Evolutionary conservation across 2,113 vertebrate species (phyloP), one percentile per base, ranked within the genome.

Genomic region (Strigops habroptila): DNA sequence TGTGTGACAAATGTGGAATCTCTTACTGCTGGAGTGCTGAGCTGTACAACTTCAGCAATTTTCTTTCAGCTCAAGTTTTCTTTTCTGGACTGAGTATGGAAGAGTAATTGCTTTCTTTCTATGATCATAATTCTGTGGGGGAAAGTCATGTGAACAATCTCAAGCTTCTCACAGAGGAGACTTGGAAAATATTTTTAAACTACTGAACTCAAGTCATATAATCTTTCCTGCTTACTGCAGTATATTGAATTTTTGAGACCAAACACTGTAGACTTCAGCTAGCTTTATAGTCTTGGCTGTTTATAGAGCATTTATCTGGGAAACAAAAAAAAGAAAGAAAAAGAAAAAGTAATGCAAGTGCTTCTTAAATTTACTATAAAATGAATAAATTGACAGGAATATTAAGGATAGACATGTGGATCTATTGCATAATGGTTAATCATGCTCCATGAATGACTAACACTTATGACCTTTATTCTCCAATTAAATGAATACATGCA

Each of bases 101-200:
- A 96, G 67, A 89, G 52, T 79, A 96, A 89, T 91, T 96, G 52
- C 88, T 92, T 90, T 74, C 90, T 86, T 93, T 89, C 86, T 75
- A 6, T 60, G 75, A 52, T 65, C 37, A 33, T 88, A 92, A 95
- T 94, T 96, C 77, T 78, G 52, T 75, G 39, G 44, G 43, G 91
- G 60, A 90, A 93, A 96, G 85, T 78, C 90, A 92, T 48, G 65
- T 93, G 93, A 91, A 81, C 76, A 91, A 69, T 94, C 69, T 76
- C 0, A 1, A 96, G 88, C 33, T 18, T 92, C 77, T 87, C 62
- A 62, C 24, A 59, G 65, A 76, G 49, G 68, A 68, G 83, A 79
- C 86, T 37, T 92, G 69, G 74, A 92, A 96, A 96, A 88, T 93
- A 96, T 94, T 95, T 96, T 96, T 96, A 90, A 96, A 94, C 80